Evolutionary conservation across 2,113 vertebrate species (phyloP).

Genomic region (Ahaetulla prasina): DNA sequence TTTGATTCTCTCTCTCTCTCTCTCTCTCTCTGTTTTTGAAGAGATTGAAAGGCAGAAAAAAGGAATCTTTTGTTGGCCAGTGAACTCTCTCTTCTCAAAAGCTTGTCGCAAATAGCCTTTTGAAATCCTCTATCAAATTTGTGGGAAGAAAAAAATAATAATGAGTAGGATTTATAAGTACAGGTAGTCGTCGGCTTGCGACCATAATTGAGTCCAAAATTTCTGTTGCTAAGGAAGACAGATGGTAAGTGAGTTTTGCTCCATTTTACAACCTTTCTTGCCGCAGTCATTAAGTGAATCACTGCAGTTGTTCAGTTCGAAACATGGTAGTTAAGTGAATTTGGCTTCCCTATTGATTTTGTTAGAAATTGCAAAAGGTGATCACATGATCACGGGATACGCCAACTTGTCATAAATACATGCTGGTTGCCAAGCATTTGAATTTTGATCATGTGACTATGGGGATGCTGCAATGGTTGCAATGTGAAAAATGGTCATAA

Average conservation of each 20-base stretch:
- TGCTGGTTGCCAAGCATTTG: not conserved
- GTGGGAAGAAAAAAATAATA: not conserved
- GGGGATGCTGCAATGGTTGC: not conserved
- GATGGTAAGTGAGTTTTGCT: not conserved
- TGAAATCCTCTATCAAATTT: not conserved
- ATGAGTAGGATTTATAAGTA: not conserved
- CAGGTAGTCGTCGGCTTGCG: not conserved
- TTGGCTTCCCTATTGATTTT: not conserved
- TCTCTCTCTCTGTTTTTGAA: slow-evolving; percentile 22
- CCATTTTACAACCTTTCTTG: not conserved
- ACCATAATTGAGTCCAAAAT: not conserved
- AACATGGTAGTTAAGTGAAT: not conserved
- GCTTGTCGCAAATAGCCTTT: not conserved
- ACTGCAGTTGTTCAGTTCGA: not conserved
- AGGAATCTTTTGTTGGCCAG: slow-evolving; percentile 54
- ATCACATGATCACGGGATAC: not conserved
- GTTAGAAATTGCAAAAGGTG: not conserved
- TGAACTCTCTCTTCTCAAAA: slow-evolving; percentile 43
- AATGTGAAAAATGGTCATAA: not conserved
- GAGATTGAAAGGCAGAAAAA: slow-evolving; percentile 37
- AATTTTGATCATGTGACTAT: not conserved
- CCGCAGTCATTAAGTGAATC: not conserved
- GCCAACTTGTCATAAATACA: not conserved
- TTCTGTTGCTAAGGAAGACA: not conserved
- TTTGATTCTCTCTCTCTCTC: not conserved